A percentile compares a stretch with the other conserved stretches of the same genome.
Conservation (phyloP, 2,113 vertebrate species). For the Pogonocichla stellata region DNA sequence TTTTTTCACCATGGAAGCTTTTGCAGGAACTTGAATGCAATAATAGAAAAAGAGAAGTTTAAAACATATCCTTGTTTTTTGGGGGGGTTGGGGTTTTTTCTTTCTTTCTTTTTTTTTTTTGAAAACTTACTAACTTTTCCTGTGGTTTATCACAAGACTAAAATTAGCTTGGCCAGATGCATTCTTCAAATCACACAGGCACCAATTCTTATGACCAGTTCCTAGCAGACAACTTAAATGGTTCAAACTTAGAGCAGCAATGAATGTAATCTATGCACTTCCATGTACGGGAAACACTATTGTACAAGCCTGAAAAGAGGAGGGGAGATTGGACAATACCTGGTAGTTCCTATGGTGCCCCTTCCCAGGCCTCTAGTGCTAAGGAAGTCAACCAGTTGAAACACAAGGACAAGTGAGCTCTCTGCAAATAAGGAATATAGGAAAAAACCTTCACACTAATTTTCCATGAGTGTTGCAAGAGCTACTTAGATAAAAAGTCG, state of each 20-base stretch:
- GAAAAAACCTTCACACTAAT: not conserved
- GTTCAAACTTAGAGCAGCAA: not conserved
- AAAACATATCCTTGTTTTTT: not conserved
- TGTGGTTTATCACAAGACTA: conserved; percentile 25
- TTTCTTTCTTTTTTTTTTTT: not conserved
- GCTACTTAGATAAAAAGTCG: not conserved
- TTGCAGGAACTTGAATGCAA: not conserved
- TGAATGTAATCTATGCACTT: conserved; percentile 27
- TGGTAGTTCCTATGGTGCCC: conserved; percentile 43
- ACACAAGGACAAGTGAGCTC: not conserved
- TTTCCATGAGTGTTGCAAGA: not conserved
- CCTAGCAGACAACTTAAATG: not conserved
- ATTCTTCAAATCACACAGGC: not conserved
- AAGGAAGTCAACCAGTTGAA: conserved; percentile 28
- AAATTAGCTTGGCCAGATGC: conserved; percentile 11
- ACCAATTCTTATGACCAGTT: not conserved
- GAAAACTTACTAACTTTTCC: conserved; percentile 3
- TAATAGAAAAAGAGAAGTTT: conserved; percentile 32
- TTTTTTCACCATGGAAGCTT: not conserved
- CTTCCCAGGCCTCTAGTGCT: not conserved
- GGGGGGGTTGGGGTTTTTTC: not conserved
- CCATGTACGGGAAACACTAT: conserved; percentile 32
- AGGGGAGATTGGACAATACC: conserved; percentile 50
- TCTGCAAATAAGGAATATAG: conserved; percentile 7
- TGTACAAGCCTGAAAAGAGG: conserved; percentile 22